These are phyloP conservation scores for Eueides isabella DNA, from an alignment of 1,140 invertebrate species.

Conservation along the genomic window DNA sequence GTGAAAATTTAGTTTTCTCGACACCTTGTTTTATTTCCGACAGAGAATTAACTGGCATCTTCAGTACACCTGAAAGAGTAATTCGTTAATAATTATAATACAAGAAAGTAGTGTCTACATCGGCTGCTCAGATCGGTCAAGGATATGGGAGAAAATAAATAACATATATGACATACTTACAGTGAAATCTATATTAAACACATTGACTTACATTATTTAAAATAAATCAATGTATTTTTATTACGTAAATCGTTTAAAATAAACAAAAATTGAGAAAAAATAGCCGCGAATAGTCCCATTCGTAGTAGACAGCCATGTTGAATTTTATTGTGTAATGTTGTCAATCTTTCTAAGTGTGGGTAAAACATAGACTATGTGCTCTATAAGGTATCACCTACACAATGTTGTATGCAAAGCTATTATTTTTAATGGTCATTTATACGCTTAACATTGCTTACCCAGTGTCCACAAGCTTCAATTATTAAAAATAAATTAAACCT, in stretches of 20 bases:
- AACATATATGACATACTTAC: conserved; percentile 61
- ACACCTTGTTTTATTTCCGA: conserved; percentile 76
- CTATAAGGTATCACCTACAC: neutral
- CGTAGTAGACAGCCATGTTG: conserved; percentile 46
- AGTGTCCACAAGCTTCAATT: too few relatives aligned
- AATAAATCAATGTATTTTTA: conserved; percentile 63
- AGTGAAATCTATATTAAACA: conserved; percentile 59
- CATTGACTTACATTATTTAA: conserved; percentile 76
- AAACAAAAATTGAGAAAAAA: conserved; percentile 60
- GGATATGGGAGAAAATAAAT: conserved; percentile 50
- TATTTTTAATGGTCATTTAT: too few relatives aligned
- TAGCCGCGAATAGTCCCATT: conserved; percentile 61
- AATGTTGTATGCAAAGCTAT: neutral
- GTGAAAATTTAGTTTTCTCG: conserved; percentile 72
- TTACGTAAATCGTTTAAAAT: conserved; percentile 54
- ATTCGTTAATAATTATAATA: conserved; percentile 47
- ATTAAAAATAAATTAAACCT: too few relatives aligned
- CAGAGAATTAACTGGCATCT: conserved; percentile 80
- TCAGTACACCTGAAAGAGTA: conserved; percentile 76
- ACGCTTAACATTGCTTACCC: too few relatives aligned
- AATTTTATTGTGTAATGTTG: conserved; percentile 34
- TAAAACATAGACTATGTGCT: conserved; percentile 21
- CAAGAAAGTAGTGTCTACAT: conserved; percentile 42
- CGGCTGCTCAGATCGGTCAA: conserved; percentile 63
- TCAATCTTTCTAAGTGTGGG: conserved; percentile 19